phyloP scores from a whole-genome alignment of 2,797 vertebrate species.

The Fringilla coelebs region DNA sequence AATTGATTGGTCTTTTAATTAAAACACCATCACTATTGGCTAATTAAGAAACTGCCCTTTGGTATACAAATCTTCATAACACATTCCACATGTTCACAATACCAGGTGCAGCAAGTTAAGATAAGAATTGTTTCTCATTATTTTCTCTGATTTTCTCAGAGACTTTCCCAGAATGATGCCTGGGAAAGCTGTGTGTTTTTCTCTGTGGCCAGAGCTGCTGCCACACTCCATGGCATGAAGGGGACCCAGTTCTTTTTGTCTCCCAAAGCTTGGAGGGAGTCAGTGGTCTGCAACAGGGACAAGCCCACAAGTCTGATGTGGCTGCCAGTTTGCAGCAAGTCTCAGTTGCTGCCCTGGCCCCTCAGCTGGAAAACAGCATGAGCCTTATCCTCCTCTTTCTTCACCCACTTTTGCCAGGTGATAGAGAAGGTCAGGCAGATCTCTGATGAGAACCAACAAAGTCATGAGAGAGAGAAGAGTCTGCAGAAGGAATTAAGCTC shows the following conservation, averaged over 20 bases:
- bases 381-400: neutral
- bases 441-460: constrained; percentile 35
- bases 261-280: neutral
- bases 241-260: accelerated
- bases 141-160: neutral
- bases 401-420: constrained; percentile 54
- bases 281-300: neutral
- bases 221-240: accelerated
- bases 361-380: neutral
- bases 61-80: neutral
- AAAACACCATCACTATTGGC: neutral
- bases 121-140: neutral
- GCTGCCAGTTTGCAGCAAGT: neutral
- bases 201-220: neutral
- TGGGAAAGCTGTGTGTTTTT: neutral
- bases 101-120: neutral
- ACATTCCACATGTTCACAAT: neutral
- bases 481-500: constrained; percentile 60
- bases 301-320: accelerated
- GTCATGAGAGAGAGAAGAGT: constrained; percentile 45
- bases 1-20: neutral
- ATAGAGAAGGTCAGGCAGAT: constrained; percentile 70
- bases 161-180: neutral
- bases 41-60: neutral
- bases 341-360: accelerated